Evolutionary conservation across 2,797 vertebrate genomes (phyloP).

Genomic region (Melanotaenia pygmaea): DNA sequence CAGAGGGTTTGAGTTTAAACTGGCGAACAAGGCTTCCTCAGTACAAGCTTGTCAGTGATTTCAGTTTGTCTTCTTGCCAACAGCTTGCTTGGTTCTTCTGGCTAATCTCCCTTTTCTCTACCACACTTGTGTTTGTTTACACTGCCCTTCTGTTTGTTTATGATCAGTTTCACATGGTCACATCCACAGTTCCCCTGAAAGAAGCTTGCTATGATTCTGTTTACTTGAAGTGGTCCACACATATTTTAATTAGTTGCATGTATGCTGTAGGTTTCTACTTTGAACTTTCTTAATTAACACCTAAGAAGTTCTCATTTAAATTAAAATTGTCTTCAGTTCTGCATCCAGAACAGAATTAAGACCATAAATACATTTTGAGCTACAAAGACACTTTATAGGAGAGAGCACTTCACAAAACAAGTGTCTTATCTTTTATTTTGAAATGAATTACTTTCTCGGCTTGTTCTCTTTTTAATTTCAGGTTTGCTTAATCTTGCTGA

Average conservation of each 20-base stretch:
- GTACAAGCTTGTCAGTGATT: constrained; percentile 21
- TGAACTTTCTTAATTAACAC: neutral
- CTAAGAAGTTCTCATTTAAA: neutral
- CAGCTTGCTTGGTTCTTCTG: constrained; percentile 48
- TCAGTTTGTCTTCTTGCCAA: constrained; percentile 30
- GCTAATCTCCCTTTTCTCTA: constrained; percentile 54
- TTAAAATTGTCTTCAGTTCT: neutral
- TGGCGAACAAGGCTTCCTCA: constrained; percentile 12
- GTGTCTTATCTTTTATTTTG: neutral
- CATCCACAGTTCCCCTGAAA: constrained; percentile 19
- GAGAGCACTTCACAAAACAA: neutral
- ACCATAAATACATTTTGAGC: neutral
- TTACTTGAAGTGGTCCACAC: constrained; percentile 36
- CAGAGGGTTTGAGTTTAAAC: constrained; percentile 24
- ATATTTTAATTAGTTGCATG: constrained; percentile 10
- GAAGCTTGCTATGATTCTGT: constrained; percentile 24
- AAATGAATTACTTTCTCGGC: neutral
- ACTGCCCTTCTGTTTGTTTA: constrained; percentile 47
- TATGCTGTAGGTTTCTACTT: neutral
- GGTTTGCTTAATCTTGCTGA: neutral
- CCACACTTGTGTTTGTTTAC: constrained; percentile 50
- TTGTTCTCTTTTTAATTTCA: neutral
- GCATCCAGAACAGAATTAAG: neutral
- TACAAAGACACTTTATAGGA: too few species aligned
- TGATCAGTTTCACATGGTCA: constrained; percentile 46